These are phyloP conservation scores for Anoplius nigerrimus DNA, from an alignment of 2,888 invertebrate species.

Conservation along the genomic window DNA sequence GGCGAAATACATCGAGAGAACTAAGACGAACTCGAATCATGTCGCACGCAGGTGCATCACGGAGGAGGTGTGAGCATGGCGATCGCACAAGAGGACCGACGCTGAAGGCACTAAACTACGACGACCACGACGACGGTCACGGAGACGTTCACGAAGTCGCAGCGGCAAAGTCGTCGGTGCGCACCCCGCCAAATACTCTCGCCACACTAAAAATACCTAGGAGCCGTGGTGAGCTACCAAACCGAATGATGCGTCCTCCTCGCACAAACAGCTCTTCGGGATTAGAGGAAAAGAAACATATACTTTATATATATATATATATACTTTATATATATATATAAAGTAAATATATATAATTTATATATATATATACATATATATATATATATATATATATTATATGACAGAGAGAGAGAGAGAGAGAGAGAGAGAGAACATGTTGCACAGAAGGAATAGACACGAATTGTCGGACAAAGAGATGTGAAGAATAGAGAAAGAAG, in stretches of 20 bases:
- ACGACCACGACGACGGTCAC: slow-evolving; percentile 51
- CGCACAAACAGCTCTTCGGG: slow-evolving; percentile 11
- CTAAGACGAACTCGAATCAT: not conserved
- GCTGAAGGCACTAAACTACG: slow-evolving; percentile 56
- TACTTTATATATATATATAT: too few relatives aligned
- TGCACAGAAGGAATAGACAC: not conserved
- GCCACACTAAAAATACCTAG: slow-evolving; percentile 71
- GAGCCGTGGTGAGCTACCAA: slow-evolving; percentile 62
- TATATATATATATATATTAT: too few relatives aligned
- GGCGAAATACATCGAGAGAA: not conserved
- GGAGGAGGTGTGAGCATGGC: slow-evolving; percentile 29
- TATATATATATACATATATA: too few relatives aligned
- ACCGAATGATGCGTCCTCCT: slow-evolving; percentile 61
- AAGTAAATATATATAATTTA: too few relatives aligned
- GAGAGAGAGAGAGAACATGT: slow-evolving; percentile 17
- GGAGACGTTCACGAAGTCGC: slow-evolving; percentile 29
- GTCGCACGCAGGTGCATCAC: slow-evolving; percentile 38
- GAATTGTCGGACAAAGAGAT: slow-evolving; percentile 17
- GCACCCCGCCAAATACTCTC: slow-evolving; percentile 73
- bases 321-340: too few relatives aligned
- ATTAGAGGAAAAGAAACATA: slow-evolving; percentile 3
- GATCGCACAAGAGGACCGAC: slow-evolving; percentile 52
- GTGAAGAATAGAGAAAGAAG: slow-evolving; percentile 31
- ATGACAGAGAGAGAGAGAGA: too few relatives aligned
- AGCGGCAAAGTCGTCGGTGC: slow-evolving; percentile 44